phyloP scores from a whole-genome alignment of 2,113 vertebrate genomes.

The Odocoileus hemionus region DNA sequence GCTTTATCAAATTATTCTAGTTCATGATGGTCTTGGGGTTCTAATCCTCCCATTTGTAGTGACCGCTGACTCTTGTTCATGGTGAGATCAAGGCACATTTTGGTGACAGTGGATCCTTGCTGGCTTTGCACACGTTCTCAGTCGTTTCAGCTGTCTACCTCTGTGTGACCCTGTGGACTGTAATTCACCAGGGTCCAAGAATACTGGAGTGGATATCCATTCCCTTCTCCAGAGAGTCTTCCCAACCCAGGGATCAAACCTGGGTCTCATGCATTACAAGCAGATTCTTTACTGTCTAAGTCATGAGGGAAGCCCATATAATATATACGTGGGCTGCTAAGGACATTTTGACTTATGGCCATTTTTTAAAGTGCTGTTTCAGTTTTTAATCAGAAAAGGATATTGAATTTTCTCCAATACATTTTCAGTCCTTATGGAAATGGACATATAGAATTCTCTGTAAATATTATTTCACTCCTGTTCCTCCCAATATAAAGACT shows the following conservation, averaged over 20 bases:
- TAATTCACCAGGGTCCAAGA: background rate
- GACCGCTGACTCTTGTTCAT: too few relatives aligned
- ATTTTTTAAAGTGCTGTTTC: background rate
- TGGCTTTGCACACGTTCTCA: background rate
- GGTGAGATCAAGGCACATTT: background rate
- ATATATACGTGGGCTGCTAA: background rate
- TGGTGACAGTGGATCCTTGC: background rate
- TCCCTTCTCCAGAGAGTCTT: background rate
- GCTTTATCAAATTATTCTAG: background rate
- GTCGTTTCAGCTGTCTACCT: background rate
- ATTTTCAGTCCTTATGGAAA: background rate
- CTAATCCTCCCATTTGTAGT: background rate
- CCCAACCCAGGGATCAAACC: background rate
- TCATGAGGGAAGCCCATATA: background rate
- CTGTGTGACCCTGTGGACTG: accelerated
- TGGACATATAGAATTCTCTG: background rate
- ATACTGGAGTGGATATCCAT: background rate
- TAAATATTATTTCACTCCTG: background rate
- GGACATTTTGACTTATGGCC: background rate
- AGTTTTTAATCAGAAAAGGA: conserved; percentile 28
- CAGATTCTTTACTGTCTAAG: background rate
- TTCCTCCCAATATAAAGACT: background rate
- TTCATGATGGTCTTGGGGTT: background rate
- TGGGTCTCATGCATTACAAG: background rate
- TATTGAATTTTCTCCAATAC: background rate